Base-by-base conservation (phyloP, 2,113 vertebrate genomes). In the Mesocricetus auratus region DNA sequence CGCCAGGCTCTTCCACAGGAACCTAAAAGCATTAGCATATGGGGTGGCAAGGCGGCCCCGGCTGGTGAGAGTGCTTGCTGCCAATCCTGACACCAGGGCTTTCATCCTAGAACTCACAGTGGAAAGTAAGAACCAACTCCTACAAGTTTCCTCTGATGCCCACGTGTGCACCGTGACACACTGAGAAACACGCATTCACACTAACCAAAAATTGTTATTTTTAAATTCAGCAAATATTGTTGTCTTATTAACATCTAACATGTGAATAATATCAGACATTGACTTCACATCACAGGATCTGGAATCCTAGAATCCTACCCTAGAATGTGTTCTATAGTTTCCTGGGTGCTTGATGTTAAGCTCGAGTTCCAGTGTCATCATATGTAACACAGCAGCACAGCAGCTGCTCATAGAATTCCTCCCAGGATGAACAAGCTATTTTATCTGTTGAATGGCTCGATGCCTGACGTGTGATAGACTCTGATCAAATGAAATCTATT, bases 191-290 rank as follows among this genome's bases (percentile, higher is more conserved):
- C 1, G 13, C 21, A 26, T 11, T 39, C 36, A 60, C 10, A 82
- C 19, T 4, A n/a, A 39, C 33, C 13, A 77, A 53, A 79, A 97
- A 53, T 53, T 47, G 88, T 42, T 39, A 12, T 33, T 36, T 83
- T 94, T 22, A 85, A 60, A 75, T 36, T 85, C 74, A 62, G 26
- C 16, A 89, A 71, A 60, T 73, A 64, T 9, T 24, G 24, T 56
- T 78, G 42, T 60, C 78, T 75, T 96, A 91, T 73, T 81, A 73
- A 90, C 45, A 12, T 82, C 16, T 91, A n/a, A 92, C 56, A 53
- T 78, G 33, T 31, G 68, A 87, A 42, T 94, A 85, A 66, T 71
- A 47, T 60, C 91, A 42, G 11, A 78, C 7, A 90, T 92, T 60
- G 75, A 60, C 39, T 60, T 73, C 74, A 86, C 2, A 71, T 74